Evolutionary conservation across 2,113 vertebrate genomes (phyloP), one percentile per base, ranked within the genome.

Genomic region (Platichthys stellatus): DNA sequence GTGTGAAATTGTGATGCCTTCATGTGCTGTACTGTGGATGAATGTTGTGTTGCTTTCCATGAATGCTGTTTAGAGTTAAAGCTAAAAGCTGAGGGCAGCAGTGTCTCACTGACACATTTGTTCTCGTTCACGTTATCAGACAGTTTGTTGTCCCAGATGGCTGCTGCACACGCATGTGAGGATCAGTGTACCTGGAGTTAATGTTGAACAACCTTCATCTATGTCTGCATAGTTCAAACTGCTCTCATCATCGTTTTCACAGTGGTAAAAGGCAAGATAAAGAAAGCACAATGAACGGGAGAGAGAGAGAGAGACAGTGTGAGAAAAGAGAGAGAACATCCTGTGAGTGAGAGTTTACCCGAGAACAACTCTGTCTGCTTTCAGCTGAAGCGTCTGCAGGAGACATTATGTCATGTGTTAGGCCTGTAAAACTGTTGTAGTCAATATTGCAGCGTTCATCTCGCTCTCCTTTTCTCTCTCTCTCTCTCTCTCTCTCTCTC

Each of bases 361-460:
- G 56, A 40, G 83, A 90, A 90, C 71, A 81, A 88, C 38, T 49
- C 72, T 65, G 86, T 86, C 84, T 84, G 82, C 82, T 59, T 72
- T 75, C 75, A 75, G 57, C 84, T 40, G 65, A 76, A 66, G 17
- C 79, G 83, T 83, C 86, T 83, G 85, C 67, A 63, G 74, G 72
- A 89, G 83, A 90, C 83, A 76, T 92, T 79, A 90, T 81, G 84
- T 90, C 89, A 90, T 90, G 80, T 60, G 80, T 81, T 84, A 68
- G 3, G 57, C 76, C 78, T 71, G 77, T 56, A 2, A 68, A 90
- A 58, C 81, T 83, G 69, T 69, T 88, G 76, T 2, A 85, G 85
- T 89, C 86, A 49, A 90, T 89, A 80, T 84, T 1, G 15, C 74
- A 20, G 67, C 0, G 5, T 67, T 78, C 73, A 68, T 80, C 72